phyloP scores from a whole-genome alignment of 2,797 vertebrate species.

The Uromys caudimaculatus region DNA sequence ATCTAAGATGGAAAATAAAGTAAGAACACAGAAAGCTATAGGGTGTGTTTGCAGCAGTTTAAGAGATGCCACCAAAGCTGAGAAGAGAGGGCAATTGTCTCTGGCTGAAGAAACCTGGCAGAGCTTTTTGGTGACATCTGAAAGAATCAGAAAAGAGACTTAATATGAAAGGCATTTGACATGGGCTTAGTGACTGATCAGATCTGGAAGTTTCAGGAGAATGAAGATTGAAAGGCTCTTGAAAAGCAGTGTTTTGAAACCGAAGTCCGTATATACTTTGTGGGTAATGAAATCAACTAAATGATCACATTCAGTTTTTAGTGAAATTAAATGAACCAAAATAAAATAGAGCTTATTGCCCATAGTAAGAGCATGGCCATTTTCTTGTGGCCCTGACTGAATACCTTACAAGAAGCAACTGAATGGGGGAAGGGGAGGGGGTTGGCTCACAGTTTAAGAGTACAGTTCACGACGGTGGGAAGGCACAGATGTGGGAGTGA shows the following conservation, averaged over 20 bases:
- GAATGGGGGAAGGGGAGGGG: too few species aligned
- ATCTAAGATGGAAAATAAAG: neutral
- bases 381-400: neutral
- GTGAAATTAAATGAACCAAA: slow-evolving; percentile 14
- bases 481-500: neutral
- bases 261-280: neutral
- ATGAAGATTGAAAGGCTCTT: slow-evolving; percentile 33
- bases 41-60: neutral
- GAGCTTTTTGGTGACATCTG: neutral
- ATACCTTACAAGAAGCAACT: neutral
- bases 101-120: neutral
- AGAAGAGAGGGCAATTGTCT: neutral
- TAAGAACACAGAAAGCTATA: neutral
- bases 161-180: slow-evolving; percentile 24
- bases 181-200: slow-evolving; percentile 33
- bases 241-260: slow-evolving; percentile 46
- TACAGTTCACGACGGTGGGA: neutral
- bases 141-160: slow-evolving; percentile 7
- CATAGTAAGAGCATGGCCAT: neutral
- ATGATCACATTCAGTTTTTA: slow-evolving; percentile 26
- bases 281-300: slow-evolving; percentile 51
- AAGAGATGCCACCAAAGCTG: neutral
- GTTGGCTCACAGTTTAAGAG: neutral
- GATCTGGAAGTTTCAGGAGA: slow-evolving; percentile 27
- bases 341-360: neutral